Evolutionary conservation across 2,888 invertebrate genomes (phyloP), one percentile per base, ranked within the genome.

Genomic region (Ernsta delagoae): DNA sequence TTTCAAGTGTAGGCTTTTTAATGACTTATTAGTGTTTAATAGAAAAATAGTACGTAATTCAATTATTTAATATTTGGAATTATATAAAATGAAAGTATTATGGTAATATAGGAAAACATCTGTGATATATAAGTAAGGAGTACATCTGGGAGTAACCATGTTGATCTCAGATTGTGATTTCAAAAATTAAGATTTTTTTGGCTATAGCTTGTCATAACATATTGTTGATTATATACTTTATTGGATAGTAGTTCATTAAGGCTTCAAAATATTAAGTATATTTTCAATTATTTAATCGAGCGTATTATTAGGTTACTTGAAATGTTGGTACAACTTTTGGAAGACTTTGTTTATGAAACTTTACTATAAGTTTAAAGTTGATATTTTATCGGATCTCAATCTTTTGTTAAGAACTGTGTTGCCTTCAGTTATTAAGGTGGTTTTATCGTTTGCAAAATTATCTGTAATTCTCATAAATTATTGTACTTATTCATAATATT

Each of bases 71-170:
- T 75, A 73, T 75, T 73, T 73, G 71, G 73, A 67, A 70, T 59
- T 71, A 73, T 73, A 84, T 83, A 78, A 83, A 85, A 85, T 78
- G 77, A 85, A 90, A 90, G 90, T 91, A 91, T 92, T 91, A 90
- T 86, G 85, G 81, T 89, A 87, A 79, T 86, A 85, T 88, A 90
- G 86, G 83, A 84, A 88, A 89, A 86, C 86, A 89, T 87, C 92
- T 92, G 92, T 92, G 92, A 92, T 92, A 92, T 76, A 84, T 82
- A 84, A 83, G 84, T 90, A 89, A 89, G 88, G 79, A 78, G 80
- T 87, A 89, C 86, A 89, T 86, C 90, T 87, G 90, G 89, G 87
- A 86, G 88, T 84, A 77, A 78, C 82, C 77, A 79, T 81, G 76
- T 78, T 79, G 90, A 92, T 91, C 92, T 93, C 92, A 88, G 85